Conservation (phyloP, 2,113 vertebrate genomes). For the Eretmochelys imbricata region DNA sequence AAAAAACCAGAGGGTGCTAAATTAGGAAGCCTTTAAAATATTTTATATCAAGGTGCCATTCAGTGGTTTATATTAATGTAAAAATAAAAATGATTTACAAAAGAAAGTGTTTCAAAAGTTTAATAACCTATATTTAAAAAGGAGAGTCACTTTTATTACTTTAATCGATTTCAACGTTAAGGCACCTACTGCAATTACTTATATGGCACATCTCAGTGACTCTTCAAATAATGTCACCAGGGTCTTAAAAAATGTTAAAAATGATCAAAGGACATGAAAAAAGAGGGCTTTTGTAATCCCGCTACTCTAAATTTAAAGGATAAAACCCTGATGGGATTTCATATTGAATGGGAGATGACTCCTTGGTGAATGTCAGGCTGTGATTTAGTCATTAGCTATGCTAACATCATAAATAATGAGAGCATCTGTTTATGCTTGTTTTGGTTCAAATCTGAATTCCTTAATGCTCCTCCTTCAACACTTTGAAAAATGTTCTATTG, state of each 20-base stretch:
- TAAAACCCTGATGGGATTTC: not conserved
- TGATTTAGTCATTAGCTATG: not conserved
- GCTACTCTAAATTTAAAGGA: not conserved
- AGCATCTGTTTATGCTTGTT: not conserved
- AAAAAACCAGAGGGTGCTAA: conserved; percentile 44
- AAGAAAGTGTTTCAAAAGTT: conserved; percentile 67
- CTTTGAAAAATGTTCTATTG: not conserved
- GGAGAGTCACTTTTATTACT: conserved; percentile 65
- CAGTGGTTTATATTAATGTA: conserved; percentile 59
- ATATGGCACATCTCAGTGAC: not conserved
- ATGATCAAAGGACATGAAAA: not conserved
- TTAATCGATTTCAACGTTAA: conserved; percentile 65
- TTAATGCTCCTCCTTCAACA: not conserved
- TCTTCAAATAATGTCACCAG: conserved; percentile 29
- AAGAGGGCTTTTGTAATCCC: not conserved
- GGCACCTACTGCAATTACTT: conserved; percentile 44
- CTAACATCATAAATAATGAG: not conserved
- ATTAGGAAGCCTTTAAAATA: conserved; percentile 63
- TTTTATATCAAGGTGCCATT: conserved; percentile 44
- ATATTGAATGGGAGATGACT: not conserved
- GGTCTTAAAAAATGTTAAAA: conserved; percentile 29
- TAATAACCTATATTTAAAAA: conserved; percentile 74
- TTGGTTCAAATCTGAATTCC: not conserved
- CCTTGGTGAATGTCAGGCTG: not conserved
- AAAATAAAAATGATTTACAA: conserved; percentile 79